Evolutionary conservation across 2,797 vertebrate genomes (phyloP), one percentile per base, ranked within the genome.

Genomic region (Lates japonicus): DNA sequence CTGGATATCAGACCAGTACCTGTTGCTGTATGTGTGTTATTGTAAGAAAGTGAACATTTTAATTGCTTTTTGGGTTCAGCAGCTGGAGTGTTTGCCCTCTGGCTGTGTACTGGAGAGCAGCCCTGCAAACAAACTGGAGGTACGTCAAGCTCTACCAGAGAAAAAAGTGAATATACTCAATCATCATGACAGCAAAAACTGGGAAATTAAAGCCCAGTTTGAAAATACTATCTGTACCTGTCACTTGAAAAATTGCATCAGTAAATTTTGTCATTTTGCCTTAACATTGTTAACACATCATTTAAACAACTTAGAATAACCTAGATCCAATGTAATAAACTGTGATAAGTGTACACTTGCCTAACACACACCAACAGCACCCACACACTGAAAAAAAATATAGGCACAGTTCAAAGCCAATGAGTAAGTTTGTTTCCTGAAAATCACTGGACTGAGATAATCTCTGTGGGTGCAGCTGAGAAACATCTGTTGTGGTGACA

Each of bases 31-130:
- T 57, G 16, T n/a, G n/a, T 60, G 67, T 74, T 63, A 58, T 52
- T 31, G 41, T 57, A 42, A 10, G 5, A 60, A 48, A 49, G 25
- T 46, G 29, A 68, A 14, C 33, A 13, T 16, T 59, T 81, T 81
- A 78, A 78, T 83, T 83, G 60, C 49, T 78, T 71, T 76, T 25
- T 57, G 57, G 46, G 51, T 68, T 70, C 65, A 57, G 69, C 25
- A 35, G 55, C 62, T 65, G 61, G 70, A 70, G 76, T 59, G 39
- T 83, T 78, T 65, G 62, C 71, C 72, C 75, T 70, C 71, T 66
- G 63, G 75, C 75, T 66, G 37, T 66, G 64, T 59, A 22, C 14
- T 77, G 76, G 31, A 8, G 52, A 82, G 63, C 63, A 63, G 60
- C 42, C 17, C 60, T 62, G 77, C 54, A 66, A 70, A 78, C 66